Percentiles rank a stretch among this genome's conserved stretches.
These are phyloP conservation scores for Idaea aversata DNA, from an alignment of 2,888 invertebrate genomes.

Conservation along the genomic window DNA sequence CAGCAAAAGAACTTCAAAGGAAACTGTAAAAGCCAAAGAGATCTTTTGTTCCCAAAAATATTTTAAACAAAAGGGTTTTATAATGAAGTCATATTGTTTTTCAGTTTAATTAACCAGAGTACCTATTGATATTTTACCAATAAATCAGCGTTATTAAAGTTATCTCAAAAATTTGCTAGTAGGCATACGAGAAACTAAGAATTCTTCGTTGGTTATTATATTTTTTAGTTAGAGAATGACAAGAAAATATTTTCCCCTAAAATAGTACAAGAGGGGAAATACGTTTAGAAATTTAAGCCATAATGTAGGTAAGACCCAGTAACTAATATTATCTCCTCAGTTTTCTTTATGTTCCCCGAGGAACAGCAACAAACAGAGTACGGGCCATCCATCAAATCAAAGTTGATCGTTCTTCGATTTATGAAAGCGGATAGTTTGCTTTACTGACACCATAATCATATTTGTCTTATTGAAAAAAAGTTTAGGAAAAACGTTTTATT, in stretches of 20 bases:
- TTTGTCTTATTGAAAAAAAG: slow-evolving; percentile 49
- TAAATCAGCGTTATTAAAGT: no score
- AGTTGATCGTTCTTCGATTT: slow-evolving; percentile 63
- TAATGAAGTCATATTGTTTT: background rate
- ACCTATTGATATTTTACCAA: no score
- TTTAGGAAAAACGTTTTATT: slow-evolving; percentile 7
- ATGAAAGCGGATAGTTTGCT: slow-evolving; percentile 65
- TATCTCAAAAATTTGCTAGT: no score
- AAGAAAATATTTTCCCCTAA: background rate
- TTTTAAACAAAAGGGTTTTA: background rate
- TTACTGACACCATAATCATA: slow-evolving; percentile 49
- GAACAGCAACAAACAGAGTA: slow-evolving; percentile 33
- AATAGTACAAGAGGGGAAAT: background rate
- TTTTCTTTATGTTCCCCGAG: slow-evolving; percentile 22
- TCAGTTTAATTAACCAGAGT: background rate
- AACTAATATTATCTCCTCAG: slow-evolving; percentile 23
- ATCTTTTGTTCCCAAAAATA: background rate
- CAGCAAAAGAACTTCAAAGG: background rate
- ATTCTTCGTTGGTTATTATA: no score
- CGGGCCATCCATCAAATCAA: slow-evolving; percentile 60
- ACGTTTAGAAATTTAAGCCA: background rate
- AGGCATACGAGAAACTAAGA: no score
- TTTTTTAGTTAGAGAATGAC: no score
- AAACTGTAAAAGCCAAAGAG: background rate
- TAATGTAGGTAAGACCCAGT: background rate